Evolutionary conservation across 2,113 vertebrate species (phyloP), one percentile per base, ranked within the genome.

Genomic region (Carollia perspicillata): DNA sequence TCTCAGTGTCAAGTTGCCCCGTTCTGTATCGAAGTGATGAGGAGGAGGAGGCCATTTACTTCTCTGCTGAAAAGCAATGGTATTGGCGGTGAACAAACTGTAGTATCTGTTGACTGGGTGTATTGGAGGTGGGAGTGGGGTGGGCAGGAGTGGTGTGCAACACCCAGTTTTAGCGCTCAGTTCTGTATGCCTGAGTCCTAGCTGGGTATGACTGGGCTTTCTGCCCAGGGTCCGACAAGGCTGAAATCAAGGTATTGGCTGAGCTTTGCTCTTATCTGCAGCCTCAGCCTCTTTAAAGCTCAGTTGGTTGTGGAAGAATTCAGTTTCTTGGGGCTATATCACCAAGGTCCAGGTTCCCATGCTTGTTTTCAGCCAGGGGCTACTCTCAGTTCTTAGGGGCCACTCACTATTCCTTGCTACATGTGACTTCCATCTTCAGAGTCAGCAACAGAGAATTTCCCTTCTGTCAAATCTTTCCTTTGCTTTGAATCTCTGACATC

Each of bases 1-100:
- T 99, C 58, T 99, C 99, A 37, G 99, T 99, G 99, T 99, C 99
- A 18, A 99, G 99, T 96, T 99, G 99, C 78, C 98, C 99, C 85
- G 99, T 99, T 93, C 98, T 99, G 69, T 99, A 99, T 98, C 99
- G 98, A 97, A 98, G 98, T 28, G 99, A 99, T 96, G 99, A 99
- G 35, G 99, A 99, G 55, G 99, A 99, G 94, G 99, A 99, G 94
- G 98, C 99, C 90, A 99, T 99, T 98, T 99, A 99, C 98, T 99
- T 99, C 98, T 99, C 98, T 96, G 98, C 99, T 89, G 99, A 99
- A 92, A 99, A 99, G 97, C 99, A 99, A 98, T 99, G 99, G 99
- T 99, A 99, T 63, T 97, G 96, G 95, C 80, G 47, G 6, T 42
- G 94, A 55, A 85, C 86, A 44, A 44, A n/a, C 88, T 33, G 18